Percentiles rank a stretch among this genome's conserved stretches.
phyloP scores from a whole-genome alignment of 37 sponge, comb jelly and placozoan species.

The Diacarnus erythraeanus region DNA sequence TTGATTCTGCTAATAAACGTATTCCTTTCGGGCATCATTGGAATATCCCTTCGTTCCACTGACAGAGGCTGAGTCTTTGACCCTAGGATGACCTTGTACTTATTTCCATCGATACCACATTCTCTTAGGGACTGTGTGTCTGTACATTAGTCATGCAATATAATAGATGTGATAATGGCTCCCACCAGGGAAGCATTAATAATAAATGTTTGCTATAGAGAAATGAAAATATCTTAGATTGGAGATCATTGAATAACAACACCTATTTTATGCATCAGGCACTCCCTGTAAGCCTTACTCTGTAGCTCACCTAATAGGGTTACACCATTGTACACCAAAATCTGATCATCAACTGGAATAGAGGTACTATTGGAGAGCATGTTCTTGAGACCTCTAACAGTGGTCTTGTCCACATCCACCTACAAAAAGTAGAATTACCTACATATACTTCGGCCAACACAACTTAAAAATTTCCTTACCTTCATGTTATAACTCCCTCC shows the following conservation, averaged over 20 bases:
- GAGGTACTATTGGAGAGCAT: neutral
- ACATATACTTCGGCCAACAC: too few species aligned
- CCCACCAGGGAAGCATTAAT: too few species aligned
- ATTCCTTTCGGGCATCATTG: neutral
- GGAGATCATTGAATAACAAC: too few species aligned
- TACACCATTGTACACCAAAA: conserved; percentile 34
- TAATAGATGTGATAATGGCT: too few species aligned
- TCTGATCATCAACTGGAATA: conserved; percentile 3
- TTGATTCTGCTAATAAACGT: neutral
- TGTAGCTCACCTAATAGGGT: conserved; percentile 22
- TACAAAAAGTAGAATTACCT: neutral
- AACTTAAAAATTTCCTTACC: neutral
- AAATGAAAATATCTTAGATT: too few species aligned
- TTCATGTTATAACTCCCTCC: conserved; percentile 3
- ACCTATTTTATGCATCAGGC: too few species aligned
- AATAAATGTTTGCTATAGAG: too few species aligned
- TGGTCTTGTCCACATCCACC: neutral
- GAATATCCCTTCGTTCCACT: neutral
- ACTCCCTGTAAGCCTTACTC: too few species aligned
- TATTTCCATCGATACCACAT: neutral
- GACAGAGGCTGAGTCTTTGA: neutral
- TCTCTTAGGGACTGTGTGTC: neutral
- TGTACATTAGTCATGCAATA: too few species aligned
- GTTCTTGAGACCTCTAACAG: conserved; percentile 27
- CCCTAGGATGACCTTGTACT: neutral